phyloP scores from a whole-genome alignment of 2,888 invertebrate species.

The Coelogynopora nodosa region DNA sequence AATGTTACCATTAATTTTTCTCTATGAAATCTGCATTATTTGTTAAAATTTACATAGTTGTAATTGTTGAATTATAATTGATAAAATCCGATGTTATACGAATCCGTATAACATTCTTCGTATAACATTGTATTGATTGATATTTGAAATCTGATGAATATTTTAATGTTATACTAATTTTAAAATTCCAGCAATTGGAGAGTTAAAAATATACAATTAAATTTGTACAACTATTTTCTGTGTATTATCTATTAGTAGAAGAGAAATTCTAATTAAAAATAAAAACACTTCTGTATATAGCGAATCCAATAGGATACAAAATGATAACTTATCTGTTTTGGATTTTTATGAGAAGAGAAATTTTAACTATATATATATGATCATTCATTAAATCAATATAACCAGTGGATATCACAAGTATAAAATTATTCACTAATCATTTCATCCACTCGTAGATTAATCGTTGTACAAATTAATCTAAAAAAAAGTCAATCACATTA shows the following conservation, averaged over 20 bases:
- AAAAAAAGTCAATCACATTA: too few relatives aligned
- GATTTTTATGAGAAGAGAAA: too few relatives aligned
- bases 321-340: too few relatives aligned
- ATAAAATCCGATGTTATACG: slow-evolving; percentile 1
- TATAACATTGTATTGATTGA: neutral
- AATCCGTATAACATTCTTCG: slow-evolving; percentile 12
- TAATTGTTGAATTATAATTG: slow-evolving; percentile 15
- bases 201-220: neutral
- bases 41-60: slow-evolving; percentile 13
- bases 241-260: too few relatives aligned
- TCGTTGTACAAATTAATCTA: too few relatives aligned
- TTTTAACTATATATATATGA: too few relatives aligned
- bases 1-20: slow-evolving; percentile 5
- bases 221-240: neutral
- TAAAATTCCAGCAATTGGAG: neutral
- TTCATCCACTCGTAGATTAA: too few relatives aligned
- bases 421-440: too few relatives aligned
- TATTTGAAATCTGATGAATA: neutral
- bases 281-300: neutral
- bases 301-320: too few relatives aligned
- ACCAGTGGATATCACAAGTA: too few relatives aligned
- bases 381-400: too few relatives aligned
- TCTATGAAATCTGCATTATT: slow-evolving; percentile 24
- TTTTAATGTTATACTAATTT: neutral
- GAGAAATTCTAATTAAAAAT: too few relatives aligned